Base-by-base conservation (phyloP, 2,797 vertebrate genomes). In the Chelon auratus region DNA sequence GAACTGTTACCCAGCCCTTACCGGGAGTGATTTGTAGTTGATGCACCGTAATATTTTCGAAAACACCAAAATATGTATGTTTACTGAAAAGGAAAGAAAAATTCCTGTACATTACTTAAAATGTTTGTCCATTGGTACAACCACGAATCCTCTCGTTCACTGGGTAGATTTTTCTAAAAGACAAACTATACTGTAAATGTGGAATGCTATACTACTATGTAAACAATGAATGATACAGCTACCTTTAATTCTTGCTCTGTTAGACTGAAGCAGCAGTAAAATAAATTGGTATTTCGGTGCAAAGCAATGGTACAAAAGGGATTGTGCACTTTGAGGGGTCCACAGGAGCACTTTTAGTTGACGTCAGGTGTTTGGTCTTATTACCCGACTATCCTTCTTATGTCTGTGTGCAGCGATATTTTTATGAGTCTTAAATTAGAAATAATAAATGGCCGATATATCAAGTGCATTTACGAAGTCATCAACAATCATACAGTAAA, bases 311-410 rank as follows among this genome's bases (percentile, higher is more conserved):
- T 80, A 86, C 50, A 87, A 72, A 22, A 70, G 75, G 77, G 70
- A 84, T 60, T 72, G 73, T 61, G 68, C 39, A 80, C 81, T 73
- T 80, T 85, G 87, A 84, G 55, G 37, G 59, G 75, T 87, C 83
- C 83, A 89, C 69, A 33, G 39, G 42, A 74, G 20, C 11, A 18
- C 45, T 56, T 59, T 53, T 6, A 20, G 14, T 20, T 65, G 37
- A 37, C 7, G 14, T 15, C n/a, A 20, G 47, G 47, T 48, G 3
- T 11, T 47, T 18, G 7, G 30, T 33, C 2, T 5, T 7, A 33
- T 6, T 33, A 33, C 7, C 24, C 4, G 24, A 3, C 24, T 26
- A 4, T 4, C 24, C 1, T 14, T 14, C 5, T 43, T 43, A 15
- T 14, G 42, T 43, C 30, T 33, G 30, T 7, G 5, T 33, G 30